These are phyloP conservation scores for Phodopus roborovskii DNA, from an alignment of 2,113 vertebrate genomes.

Conservation along the genomic window DNA sequence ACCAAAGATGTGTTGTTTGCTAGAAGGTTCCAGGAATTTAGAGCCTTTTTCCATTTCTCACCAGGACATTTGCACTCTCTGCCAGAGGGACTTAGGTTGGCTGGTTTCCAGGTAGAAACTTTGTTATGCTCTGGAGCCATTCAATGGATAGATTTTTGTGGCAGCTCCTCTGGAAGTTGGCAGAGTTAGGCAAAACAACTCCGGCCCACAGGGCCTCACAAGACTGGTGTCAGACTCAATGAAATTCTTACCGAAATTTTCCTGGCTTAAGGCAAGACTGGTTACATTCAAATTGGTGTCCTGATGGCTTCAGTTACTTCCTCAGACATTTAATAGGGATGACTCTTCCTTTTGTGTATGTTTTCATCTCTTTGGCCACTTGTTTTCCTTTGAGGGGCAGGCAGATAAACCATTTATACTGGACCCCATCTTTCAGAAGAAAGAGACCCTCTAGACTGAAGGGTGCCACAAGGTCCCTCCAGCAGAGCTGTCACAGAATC, in stretches of 20 bases:
- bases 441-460: background rate
- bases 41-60: background rate
- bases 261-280: background rate
- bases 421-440: background rate
- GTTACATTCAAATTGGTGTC: background rate
- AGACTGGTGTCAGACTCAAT: conserved; percentile 18
- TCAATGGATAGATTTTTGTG: background rate
- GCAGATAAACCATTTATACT: too few relatives aligned
- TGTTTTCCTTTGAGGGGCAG: background rate
- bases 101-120: background rate
- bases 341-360: background rate
- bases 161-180: background rate
- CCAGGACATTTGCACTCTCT: background rate
- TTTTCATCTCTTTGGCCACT: background rate
- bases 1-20: background rate
- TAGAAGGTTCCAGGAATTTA: background rate
- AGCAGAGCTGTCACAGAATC: background rate
- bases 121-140: background rate
- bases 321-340: background rate
- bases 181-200: background rate
- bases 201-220: background rate
- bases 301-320: background rate
- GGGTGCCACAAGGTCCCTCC: background rate
- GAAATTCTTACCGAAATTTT: conserved; percentile 44
- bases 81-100: background rate